Evolutionary conservation across 2,797 vertebrate genomes (phyloP), one percentile per base, ranked within the genome.

Genomic region (Peromyscus melanophrys): DNA sequence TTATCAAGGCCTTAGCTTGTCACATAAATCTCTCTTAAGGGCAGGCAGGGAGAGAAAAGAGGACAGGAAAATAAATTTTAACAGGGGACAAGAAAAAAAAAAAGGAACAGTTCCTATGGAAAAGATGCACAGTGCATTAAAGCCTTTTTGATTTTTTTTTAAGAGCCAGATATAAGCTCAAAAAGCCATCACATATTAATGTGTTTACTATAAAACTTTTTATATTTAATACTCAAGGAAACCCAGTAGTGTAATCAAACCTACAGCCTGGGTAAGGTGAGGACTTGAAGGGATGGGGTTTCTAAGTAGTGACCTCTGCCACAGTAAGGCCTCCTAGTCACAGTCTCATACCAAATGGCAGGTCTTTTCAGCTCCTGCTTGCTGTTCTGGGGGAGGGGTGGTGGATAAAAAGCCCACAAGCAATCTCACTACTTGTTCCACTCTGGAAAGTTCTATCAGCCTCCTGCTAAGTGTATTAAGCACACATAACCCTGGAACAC

Each of bases 161-260:
- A 7, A 1, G 65, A 94, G 23, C 75, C 46, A 95, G 75, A 67
- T 59, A 34, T 29, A 65, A 90, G 31, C 40, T 93, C 52, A 83
- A 46, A 86, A 93, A 77, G 6, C 34, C 34, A 37, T 63, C 23
- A 0, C 29, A 69, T 86, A 90, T 85, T 94, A 91, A 93, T 83
- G n/a, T 46, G 7, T 4, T 93, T 86, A 85, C 46, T 90, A 96
- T 95, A 90, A 81, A 88, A 76, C 95, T 76, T 92, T 46, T 92
- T 84, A 37, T 29, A 69, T 69, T 84, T 63, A 94, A 92, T 81
- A 78, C 80, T 46, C 29, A 78, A 84, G 87, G 40, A 89, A 34
- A 61, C 5, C 2, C 0, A 2, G 7, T 46, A 17, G 21, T 46
- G 31, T 67, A 75, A 73, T 92, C 1, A 2, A 23, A 31, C 49